Evolutionary conservation across 2,888 invertebrate species (phyloP).

Genomic region (Euzetes globulus): DNA sequence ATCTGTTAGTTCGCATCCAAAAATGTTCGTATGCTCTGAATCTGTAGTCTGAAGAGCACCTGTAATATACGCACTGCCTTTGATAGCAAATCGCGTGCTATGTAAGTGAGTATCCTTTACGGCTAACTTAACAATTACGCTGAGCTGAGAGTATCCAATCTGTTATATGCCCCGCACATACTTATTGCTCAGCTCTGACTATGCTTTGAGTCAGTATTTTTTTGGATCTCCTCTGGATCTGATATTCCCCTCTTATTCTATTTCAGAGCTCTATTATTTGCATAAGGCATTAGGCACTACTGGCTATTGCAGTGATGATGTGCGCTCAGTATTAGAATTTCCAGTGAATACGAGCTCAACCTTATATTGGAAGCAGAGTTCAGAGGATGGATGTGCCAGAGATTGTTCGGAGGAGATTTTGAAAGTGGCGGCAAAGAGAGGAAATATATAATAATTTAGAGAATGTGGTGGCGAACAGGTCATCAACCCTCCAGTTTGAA

Average conservation of each 20-base stretch:
- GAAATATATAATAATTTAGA: not conserved
- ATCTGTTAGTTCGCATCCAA: not conserved
- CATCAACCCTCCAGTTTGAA: not conserved
- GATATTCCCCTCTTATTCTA: not conserved
- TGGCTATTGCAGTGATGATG: slow-evolving; percentile 23
- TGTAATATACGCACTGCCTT: not conserved
- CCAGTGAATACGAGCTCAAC: not conserved
- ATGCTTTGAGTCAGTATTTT: not conserved
- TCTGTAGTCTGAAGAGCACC: not conserved
- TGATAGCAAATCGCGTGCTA: not conserved
- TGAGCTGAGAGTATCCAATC: not conserved
- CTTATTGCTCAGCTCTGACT: too few relatives aligned
- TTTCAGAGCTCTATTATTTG: slow-evolving; percentile 14
- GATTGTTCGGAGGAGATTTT: not conserved
- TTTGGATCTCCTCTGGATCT: slow-evolving; percentile 16
- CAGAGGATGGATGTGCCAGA: not conserved
- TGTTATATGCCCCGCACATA: not conserved
- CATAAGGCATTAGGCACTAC: slow-evolving; percentile 13
- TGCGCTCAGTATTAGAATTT: slow-evolving; percentile 1
- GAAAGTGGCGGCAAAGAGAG: not conserved
- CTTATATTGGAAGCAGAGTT: not conserved
- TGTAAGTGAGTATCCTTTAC: slow-evolving; percentile 27
- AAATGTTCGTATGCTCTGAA: not conserved
- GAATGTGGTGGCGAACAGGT: not conserved
- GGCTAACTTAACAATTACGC: slow-evolving; percentile 15